A percentile compares a stretch with the other conserved stretches of the same genome.
Conservation (phyloP, 1,140 invertebrate genomes). For the Drosophila ananassae region DNA sequence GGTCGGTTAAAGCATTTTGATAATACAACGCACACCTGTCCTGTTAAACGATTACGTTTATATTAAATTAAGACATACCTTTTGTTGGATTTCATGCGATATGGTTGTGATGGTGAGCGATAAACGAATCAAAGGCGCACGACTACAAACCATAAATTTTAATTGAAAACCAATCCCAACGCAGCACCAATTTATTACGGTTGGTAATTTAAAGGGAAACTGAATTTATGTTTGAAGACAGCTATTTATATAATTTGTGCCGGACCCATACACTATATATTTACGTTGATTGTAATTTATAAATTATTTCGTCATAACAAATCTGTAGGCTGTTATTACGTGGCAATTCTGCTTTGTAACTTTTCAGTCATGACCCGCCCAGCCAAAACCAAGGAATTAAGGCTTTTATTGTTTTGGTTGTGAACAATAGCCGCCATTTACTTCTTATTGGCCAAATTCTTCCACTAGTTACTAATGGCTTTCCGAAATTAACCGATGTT, state of each 20-base stretch:
- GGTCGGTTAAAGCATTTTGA: not conserved
- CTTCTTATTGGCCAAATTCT: not conserved
- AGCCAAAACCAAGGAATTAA: not conserved
- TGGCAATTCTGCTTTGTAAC: not conserved
- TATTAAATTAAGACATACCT: conserved; percentile 1
- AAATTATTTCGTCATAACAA: not conserved
- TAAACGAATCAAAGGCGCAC: not conserved
- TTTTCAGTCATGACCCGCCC: not conserved
- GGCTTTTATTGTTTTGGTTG: not conserved
- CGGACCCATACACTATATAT: not conserved
- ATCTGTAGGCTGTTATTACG: not conserved
- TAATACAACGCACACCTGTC: not conserved
- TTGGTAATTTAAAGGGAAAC: conserved; percentile 1
- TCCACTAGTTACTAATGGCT: not conserved
- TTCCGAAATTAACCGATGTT: not conserved
- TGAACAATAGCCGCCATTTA: not conserved
- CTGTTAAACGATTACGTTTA: not conserved
- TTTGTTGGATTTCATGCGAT: not conserved
- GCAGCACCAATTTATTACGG: not conserved
- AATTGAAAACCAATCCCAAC: not conserved
- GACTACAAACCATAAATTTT: conserved; percentile 1
- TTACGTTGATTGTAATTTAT: not conserved
- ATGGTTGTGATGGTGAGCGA: not conserved
- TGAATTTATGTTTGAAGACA: not conserved
- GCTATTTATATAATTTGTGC: not conserved